Evolutionary conservation across 2,888 invertebrate species (phyloP).

Genomic region (Conomelus anceps): DNA sequence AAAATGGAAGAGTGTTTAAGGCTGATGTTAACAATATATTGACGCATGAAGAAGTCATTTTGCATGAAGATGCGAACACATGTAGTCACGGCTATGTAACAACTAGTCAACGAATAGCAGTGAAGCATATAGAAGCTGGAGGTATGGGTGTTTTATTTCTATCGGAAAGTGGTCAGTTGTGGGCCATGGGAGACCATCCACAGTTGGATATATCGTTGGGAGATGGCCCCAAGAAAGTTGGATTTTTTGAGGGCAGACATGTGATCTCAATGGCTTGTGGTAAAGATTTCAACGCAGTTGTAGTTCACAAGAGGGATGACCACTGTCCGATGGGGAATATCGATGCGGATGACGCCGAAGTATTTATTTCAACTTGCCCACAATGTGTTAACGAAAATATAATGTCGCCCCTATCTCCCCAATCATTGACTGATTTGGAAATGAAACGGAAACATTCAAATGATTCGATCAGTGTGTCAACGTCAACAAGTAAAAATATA

Average conservation of each 20-base stretch:
- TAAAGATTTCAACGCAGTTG: constrained; percentile 65
- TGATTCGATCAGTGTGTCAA: constrained; percentile 50
- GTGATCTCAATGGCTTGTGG: constrained; percentile 68
- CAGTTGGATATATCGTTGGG: constrained; percentile 55
- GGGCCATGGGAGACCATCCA: constrained; percentile 62
- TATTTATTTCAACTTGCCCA: constrained; percentile 59
- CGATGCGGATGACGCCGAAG: constrained; percentile 41
- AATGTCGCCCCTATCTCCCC: constrained; percentile 52
- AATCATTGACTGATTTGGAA: constrained; percentile 57
- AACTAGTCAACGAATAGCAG: constrained; percentile 54
- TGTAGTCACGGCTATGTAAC: constrained; percentile 61
- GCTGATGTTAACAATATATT: constrained; percentile 49
- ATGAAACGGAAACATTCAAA: constrained; percentile 53
- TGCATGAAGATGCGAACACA: constrained; percentile 57
- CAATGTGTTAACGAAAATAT: constrained; percentile 55
- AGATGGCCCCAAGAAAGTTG: constrained; percentile 54
- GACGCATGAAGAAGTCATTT: constrained; percentile 52
- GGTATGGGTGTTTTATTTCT: constrained; percentile 58
- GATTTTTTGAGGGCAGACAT: constrained; percentile 60
- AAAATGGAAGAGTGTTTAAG: constrained; percentile 54
- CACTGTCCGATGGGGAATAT: constrained; percentile 53
- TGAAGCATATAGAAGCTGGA: constrained; percentile 55
- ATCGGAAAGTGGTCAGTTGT: constrained; percentile 59
- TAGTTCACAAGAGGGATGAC: constrained; percentile 54
- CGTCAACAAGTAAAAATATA: constrained; percentile 49